These are phyloP conservation scores for Zosterops borbonicus DNA, from an alignment of 2,113 vertebrate species.

Conservation along the genomic window DNA sequence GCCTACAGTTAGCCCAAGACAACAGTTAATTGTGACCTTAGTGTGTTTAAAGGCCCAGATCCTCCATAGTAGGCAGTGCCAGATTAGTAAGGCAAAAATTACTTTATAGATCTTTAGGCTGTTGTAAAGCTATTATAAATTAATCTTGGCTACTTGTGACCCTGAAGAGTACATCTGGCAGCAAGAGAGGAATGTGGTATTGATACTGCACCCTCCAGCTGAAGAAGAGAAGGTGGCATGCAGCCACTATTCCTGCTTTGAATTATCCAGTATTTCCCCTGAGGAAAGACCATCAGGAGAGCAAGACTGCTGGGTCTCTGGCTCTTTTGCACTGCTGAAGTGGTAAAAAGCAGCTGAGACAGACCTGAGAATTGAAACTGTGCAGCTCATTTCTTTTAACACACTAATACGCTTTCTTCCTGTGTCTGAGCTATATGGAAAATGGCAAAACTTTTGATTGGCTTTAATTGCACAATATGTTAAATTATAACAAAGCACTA, in stretches of 20 bases:
- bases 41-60: neutral
- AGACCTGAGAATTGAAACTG: neutral
- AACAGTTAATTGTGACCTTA: slow-evolving; percentile 16
- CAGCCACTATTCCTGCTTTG: slow-evolving; percentile 1
- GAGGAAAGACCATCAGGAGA: neutral
- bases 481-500: neutral
- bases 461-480: neutral
- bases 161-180: neutral
- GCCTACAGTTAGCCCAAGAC: neutral
- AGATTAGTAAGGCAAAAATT: neutral
- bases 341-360: neutral
- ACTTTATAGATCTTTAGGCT: slow-evolving; percentile 32
- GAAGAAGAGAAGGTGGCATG: slow-evolving; percentile 9
- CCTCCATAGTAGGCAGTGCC: neutral
- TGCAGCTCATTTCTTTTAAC: neutral
- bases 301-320: neutral
- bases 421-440: neutral
- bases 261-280: neutral
- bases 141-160: slow-evolving; percentile 22
- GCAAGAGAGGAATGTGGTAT: neutral
- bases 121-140: slow-evolving; percentile 33
- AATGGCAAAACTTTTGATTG: neutral
- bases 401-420: neutral
- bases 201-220: neutral
- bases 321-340: neutral